These are phyloP conservation scores for Emydura subglobosa DNA, from an alignment of 2,113 vertebrate genomes.

Conservation along the genomic window DNA sequence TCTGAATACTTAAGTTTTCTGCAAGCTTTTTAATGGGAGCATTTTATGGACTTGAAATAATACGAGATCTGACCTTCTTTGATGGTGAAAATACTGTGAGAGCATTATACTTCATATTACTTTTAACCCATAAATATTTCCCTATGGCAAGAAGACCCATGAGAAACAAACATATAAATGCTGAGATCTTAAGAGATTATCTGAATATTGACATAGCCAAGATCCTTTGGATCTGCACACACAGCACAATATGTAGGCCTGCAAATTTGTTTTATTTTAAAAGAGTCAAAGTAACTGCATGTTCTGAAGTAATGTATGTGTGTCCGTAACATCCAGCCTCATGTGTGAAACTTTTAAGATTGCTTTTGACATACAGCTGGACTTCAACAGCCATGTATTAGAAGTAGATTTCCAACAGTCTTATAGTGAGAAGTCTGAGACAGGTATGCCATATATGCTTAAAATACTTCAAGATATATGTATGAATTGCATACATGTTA, in stretches of 20 bases:
- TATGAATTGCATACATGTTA: not conserved
- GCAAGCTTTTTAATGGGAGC: not conserved
- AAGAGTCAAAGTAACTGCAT: not conserved
- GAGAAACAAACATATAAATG: not conserved
- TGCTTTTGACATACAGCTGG: rapidly evolving
- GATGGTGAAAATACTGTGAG: not conserved
- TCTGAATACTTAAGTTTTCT: not conserved
- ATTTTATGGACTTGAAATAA: not conserved
- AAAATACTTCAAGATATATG: conserved; percentile 12
- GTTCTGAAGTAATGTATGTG: not conserved
- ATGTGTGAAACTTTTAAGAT: conserved; percentile 12
- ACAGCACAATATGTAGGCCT: not conserved
- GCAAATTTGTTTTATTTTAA: not conserved
- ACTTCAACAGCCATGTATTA: not conserved
- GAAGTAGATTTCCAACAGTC: not conserved
- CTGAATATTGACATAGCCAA: not conserved
- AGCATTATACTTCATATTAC: conserved; percentile 6
- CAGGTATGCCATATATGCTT: not conserved
- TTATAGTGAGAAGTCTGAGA: not conserved
- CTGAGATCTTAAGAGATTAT: not conserved
- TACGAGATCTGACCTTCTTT: not conserved
- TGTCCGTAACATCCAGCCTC: not conserved
- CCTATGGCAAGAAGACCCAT: not conserved
- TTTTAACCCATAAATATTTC: not conserved
- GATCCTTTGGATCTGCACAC: not conserved